Percentiles rank a stretch among this genome's conserved stretches.
phyloP scores from a whole-genome alignment of 1,140 invertebrate species.

The Zophobas morio region DNA sequence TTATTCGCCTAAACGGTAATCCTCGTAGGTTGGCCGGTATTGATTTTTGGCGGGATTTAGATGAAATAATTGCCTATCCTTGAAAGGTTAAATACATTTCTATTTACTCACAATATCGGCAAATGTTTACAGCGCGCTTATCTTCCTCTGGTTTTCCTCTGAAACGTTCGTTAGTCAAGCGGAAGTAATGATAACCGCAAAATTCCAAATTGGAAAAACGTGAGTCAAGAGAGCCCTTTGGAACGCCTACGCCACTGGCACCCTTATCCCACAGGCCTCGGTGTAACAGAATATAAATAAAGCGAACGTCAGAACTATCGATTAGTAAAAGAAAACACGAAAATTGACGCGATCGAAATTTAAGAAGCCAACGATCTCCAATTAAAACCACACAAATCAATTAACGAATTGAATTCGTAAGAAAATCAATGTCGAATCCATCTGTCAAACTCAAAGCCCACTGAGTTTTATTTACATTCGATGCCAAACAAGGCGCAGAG shows the following conservation, averaged over 20 bases:
- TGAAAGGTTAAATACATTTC: neutral
- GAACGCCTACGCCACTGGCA: conserved; percentile 49
- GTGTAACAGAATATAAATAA: conserved; percentile 59
- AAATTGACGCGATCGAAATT: neutral
- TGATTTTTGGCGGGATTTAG: conserved; percentile 16
- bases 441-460: conserved; percentile 38
- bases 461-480: conserved; percentile 43
- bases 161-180: neutral
- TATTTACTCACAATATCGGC: conserved; percentile 3
- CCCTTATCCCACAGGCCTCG: conserved; percentile 54
- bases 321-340: conserved; percentile 53
- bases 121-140: conserved; percentile 24
- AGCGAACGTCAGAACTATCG: conserved; percentile 60
- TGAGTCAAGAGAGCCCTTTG: conserved; percentile 12
- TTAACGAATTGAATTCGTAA: conserved; percentile 18
- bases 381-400: neutral
- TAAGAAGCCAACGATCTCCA: neutral
- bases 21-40: neutral
- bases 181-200: conserved; percentile 31
- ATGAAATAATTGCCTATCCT: neutral
- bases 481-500: conserved; percentile 20
- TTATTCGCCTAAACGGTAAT: conserved; percentile 8
- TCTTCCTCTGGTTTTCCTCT: conserved; percentile 29
- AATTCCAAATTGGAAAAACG: conserved; percentile 39
- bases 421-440: conserved; percentile 35